Conservation (phyloP, 2,888 invertebrate genomes). For the Stramonita haemastoma region DNA sequence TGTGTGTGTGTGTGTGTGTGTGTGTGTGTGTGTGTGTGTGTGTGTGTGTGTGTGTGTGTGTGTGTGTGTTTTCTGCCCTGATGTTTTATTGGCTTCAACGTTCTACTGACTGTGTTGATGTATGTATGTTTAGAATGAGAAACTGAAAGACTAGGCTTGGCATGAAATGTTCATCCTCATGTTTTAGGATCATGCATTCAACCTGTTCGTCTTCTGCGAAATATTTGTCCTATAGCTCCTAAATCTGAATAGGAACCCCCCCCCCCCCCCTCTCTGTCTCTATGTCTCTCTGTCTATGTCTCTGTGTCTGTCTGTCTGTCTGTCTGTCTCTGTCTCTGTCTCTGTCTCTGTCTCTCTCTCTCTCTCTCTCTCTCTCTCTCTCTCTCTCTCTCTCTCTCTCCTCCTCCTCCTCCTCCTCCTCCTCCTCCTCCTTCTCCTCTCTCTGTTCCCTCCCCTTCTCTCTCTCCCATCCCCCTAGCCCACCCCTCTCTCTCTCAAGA, state of each 20-base stretch:
- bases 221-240: neutral
- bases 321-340: neutral
- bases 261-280: neutral
- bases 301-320: neutral
- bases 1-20: too few relatives aligned
- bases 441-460: neutral
- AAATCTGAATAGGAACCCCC: neutral
- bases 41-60: too few relatives aligned
- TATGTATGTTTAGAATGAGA: too few relatives aligned
- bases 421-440: neutral
- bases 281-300: neutral
- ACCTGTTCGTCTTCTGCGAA: too few relatives aligned
- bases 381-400: constrained; percentile 32
- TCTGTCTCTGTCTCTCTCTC: neutral
- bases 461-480: neutral
- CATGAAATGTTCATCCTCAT: too few relatives aligned
- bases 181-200: too few relatives aligned
- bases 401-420: neutral
- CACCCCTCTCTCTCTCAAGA: neutral
- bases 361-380: constrained; percentile 1
- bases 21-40: too few relatives aligned
- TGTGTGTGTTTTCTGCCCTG: too few relatives aligned
- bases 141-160: too few relatives aligned
- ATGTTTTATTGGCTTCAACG: too few relatives aligned
- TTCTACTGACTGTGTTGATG: too few relatives aligned